phyloP scores from a whole-genome alignment of 1,140 invertebrate genomes.

The Drosophila virilis region DNA sequence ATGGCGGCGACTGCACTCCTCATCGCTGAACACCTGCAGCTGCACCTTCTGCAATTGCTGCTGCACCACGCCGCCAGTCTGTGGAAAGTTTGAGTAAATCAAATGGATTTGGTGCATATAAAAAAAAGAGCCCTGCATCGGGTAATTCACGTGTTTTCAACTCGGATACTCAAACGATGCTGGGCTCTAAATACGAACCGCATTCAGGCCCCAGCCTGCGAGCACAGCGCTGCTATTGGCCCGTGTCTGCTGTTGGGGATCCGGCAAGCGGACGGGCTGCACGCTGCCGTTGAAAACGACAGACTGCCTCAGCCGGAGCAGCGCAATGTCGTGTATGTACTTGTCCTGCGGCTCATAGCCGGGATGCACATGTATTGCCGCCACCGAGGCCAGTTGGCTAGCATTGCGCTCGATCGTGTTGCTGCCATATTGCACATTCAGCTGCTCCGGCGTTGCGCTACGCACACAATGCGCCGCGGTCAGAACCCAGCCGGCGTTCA shows the following conservation, averaged over 20 bases:
- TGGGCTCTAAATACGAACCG: constrained; percentile 27
- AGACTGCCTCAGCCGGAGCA: constrained; percentile 51
- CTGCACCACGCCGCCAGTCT: constrained; percentile 81
- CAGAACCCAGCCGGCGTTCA: constrained; percentile 72
- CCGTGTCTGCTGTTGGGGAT: constrained; percentile 38
- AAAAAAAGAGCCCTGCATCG: no score
- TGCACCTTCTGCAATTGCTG: constrained; percentile 77
- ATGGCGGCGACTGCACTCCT: constrained; percentile 74
- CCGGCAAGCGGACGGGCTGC: constrained; percentile 61
- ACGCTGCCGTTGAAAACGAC: constrained; percentile 39
- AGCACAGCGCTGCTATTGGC: constrained; percentile 51
- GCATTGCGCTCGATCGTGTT: constrained; percentile 49
- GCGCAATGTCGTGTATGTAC: constrained; percentile 70
- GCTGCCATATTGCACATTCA: constrained; percentile 71
- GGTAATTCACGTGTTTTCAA: no score
- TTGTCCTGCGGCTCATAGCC: constrained; percentile 67
- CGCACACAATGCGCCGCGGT: constrained; percentile 78
- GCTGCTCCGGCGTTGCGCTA: constrained; percentile 20
- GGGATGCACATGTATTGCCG: constrained; percentile 67
- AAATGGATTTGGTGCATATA: fast-evolving
- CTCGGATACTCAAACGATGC: no score
- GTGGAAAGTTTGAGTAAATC: not conserved
- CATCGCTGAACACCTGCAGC: constrained; percentile 74
- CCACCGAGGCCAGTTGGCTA: constrained; percentile 53
- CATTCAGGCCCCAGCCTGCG: constrained; percentile 79